These are phyloP conservation scores for Geotrupes spiniger DNA, from an alignment of 2,888 invertebrate species.

Conservation along the genomic window DNA sequence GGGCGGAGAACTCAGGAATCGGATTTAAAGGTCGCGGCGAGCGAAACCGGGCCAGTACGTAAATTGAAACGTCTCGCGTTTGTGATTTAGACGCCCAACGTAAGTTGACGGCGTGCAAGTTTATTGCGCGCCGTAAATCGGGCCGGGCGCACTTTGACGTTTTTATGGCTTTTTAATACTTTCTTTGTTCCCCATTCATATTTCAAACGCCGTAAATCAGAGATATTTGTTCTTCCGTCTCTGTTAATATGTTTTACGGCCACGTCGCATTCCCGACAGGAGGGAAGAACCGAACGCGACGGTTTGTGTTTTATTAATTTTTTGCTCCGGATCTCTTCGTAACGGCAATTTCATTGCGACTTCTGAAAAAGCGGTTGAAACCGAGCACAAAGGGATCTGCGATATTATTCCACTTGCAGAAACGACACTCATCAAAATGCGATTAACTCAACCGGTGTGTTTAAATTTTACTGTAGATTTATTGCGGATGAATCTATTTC, in stretches of 20 bases:
- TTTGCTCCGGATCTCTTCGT: no score
- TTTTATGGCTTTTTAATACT: constrained; percentile 36
- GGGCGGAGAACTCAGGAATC: neutral
- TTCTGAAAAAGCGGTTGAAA: no score
- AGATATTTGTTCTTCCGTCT: constrained; percentile 1
- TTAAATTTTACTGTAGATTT: no score
- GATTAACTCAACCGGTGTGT: no score
- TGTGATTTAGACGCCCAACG: constrained; percentile 3
- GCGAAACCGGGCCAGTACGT: neutral
- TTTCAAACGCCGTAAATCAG: constrained; percentile 8
- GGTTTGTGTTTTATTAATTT: no score
- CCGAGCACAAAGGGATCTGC: no score
- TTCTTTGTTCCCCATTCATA: constrained; percentile 27
- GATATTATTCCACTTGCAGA: no score
- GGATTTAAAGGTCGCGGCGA: neutral
- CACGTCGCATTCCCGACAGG: neutral
- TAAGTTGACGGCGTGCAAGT: constrained; percentile 12
- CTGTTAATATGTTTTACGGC: neutral
- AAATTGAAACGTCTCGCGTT: constrained; percentile 4
- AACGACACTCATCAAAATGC: no score
- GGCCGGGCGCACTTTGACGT: constrained; percentile 30
- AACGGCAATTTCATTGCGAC: no score
- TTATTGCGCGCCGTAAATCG: constrained; percentile 32
- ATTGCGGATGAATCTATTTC: no score
- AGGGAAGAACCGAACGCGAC: no score